These are phyloP conservation scores for Synanthedon myopaeformis DNA, from an alignment of 2,888 invertebrate species.

Conservation along the genomic window DNA sequence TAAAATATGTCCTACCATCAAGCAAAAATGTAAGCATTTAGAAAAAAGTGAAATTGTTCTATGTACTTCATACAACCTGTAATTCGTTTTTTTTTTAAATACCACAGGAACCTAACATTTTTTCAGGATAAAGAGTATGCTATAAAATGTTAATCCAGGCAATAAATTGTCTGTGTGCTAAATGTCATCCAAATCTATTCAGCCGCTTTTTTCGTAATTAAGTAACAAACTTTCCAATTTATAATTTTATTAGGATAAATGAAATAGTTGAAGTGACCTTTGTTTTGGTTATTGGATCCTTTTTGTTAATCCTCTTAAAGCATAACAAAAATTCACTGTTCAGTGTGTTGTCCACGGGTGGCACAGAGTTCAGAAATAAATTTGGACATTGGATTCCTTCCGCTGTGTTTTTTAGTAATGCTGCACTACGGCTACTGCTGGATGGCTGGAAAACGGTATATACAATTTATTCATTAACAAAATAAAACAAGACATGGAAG, in stretches of 20 bases:
- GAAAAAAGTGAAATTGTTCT: too few species aligned
- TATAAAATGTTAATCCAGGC: too few species aligned
- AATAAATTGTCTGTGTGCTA: background rate
- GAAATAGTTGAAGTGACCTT: slow-evolving; percentile 70
- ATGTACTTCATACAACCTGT: too few species aligned
- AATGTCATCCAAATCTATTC: background rate
- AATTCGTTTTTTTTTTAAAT: too few species aligned
- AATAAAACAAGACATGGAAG: background rate
- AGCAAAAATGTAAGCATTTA: too few species aligned
- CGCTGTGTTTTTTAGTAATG: slow-evolving; percentile 74
- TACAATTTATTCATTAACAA: background rate
- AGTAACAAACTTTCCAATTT: background rate
- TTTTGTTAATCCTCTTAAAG: slow-evolving; percentile 89
- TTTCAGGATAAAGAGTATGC: too few species aligned
- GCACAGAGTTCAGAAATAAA: slow-evolving; percentile 38
- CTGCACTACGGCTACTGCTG: slow-evolving; percentile 90
- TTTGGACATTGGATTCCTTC: slow-evolving; percentile 13
- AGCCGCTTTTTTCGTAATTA: background rate
- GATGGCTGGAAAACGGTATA: slow-evolving; percentile 76
- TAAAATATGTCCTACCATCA: too few species aligned
- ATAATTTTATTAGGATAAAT: background rate
- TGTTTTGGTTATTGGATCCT: slow-evolving; percentile 88
- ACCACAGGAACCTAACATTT: too few species aligned
- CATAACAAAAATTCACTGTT: slow-evolving; percentile 82
- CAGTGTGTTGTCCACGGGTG: slow-evolving; percentile 76